A percentile compares a stretch with the other conserved stretches of the same genome.
These are phyloP conservation scores for Sebastes nivosus DNA, from an alignment of 2,797 vertebrate genomes.

Conservation along the genomic window DNA sequence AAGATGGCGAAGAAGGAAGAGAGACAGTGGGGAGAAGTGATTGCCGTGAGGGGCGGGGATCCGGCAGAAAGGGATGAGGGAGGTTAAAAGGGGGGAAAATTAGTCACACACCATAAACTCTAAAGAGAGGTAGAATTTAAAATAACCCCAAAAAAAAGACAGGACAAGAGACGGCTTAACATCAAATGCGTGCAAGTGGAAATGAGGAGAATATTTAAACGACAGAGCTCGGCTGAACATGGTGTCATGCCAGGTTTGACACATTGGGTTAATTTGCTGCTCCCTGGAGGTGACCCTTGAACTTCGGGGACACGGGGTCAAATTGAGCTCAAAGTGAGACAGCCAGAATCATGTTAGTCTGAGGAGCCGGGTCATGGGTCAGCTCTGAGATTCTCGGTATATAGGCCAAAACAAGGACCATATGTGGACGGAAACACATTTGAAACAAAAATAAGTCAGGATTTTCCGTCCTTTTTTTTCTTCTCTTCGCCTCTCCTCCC, in stretches of 20 bases:
- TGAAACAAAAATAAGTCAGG: slow-evolving; percentile 81
- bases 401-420: slow-evolving; percentile 86
- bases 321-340: slow-evolving; percentile 78
- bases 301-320: slow-evolving; percentile 77
- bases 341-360: slow-evolving; percentile 86
- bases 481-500: background rate
- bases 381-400: slow-evolving; percentile 74
- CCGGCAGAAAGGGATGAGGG: slow-evolving; percentile 44
- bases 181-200: slow-evolving; percentile 49
- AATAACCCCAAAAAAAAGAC: slow-evolving; percentile 45
- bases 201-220: slow-evolving; percentile 57
- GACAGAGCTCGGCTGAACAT: slow-evolving; percentile 76
- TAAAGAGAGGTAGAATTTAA: slow-evolving; percentile 66
- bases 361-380: slow-evolving; percentile 83
- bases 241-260: slow-evolving; percentile 86
- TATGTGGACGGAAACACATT: slow-evolving; percentile 83
- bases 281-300: slow-evolving; percentile 82
- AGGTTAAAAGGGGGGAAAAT: slow-evolving; percentile 60
- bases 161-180: slow-evolving; percentile 47
- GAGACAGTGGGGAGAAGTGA: slow-evolving; percentile 36
- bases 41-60: slow-evolving; percentile 54
- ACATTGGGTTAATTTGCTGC: slow-evolving; percentile 90
- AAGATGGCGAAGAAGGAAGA: slow-evolving; percentile 53
- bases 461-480: slow-evolving; percentile 59
- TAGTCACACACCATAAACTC: slow-evolving; percentile 74